Base-by-base conservation (phyloP, 2,888 invertebrate species). In the Junonia oenone region DNA sequence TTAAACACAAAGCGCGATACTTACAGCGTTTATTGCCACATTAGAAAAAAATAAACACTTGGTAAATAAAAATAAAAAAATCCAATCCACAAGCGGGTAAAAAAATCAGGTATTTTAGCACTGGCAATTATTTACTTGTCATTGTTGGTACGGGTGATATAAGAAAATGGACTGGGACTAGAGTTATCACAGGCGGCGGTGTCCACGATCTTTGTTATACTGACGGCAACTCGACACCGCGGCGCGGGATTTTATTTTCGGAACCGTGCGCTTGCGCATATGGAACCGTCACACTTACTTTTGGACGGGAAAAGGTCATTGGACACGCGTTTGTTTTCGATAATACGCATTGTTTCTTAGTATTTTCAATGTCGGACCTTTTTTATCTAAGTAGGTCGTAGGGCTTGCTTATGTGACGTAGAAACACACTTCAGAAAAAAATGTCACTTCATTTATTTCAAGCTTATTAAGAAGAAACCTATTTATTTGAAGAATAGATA, bases 241-340 rank as follows among this genome's bases (percentile, higher is more conserved):
- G 69, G 77, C 76, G 77, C 70, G 67, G 68, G 76, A 73, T 69
- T 74, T 76, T 88, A 88, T 88, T 88, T 85, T 73, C 65, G 85
- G 84, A 76, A 48, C 13, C 56, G 63, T 64, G 71, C 72, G 72
- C 69, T 74, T 78, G 77, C 78, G 79, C 82, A 76, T 71, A 64
- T 61, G 50, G 67, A 64, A 57, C 73, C 82, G 81, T 81, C 86
- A 83, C 75, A 79, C 78, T 81, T 82, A 79, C 82, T 84, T 89
- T 85, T 82, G 82, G 81, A 81, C 69, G 66, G 62, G 63, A 77
- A 90, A 90, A 90, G 89, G 89, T 90, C 89, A 81, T 84, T 88
- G 89, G 83, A 89, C 89, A 89, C 75, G 63, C 61, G 72, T 72
- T 77, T 78, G 75, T 79, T 76, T 77, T 70, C 55, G 51, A 52